Percentiles rank a stretch among this genome's conserved stretches.
phyloP scores from a whole-genome alignment of 2,797 vertebrate species.

The Lepus townsendii region DNA sequence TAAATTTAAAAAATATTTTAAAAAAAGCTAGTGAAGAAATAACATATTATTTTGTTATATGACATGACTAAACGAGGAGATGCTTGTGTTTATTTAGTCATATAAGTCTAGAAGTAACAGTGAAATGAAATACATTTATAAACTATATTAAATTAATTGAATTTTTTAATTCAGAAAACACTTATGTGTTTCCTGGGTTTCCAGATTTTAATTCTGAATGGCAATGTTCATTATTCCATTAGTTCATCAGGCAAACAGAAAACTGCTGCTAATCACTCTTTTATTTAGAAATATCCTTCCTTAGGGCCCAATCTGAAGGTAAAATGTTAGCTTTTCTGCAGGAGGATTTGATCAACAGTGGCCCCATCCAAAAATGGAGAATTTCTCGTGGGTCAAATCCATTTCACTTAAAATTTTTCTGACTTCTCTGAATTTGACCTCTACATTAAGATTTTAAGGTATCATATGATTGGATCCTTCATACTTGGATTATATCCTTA shows the following conservation, averaged over 20 bases:
- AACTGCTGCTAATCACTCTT: neutral
- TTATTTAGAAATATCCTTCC: slow-evolving; percentile 32
- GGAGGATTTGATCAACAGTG: slow-evolving; percentile 2
- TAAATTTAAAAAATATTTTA: neutral
- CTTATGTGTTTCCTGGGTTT: slow-evolving; percentile 29
- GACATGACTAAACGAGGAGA: neutral
- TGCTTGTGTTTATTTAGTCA: neutral
- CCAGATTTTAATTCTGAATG: neutral
- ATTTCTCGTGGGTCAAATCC: neutral
- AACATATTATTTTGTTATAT: neutral
- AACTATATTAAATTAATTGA: neutral
- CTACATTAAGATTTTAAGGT: slow-evolving; percentile 29
- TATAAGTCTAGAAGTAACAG: neutral
- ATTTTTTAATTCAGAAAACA: slow-evolving; percentile 23
- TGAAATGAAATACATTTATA: slow-evolving; percentile 42
- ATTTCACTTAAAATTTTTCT: slow-evolving; percentile 27
- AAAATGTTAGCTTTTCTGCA: slow-evolving; percentile 11
- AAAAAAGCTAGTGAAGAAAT: neutral
- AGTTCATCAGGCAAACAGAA: neutral
- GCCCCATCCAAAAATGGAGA: neutral
- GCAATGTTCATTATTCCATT: slow-evolving; percentile 39
- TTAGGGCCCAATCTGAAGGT: neutral
- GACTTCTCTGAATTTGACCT: slow-evolving; percentile 33
- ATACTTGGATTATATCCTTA: neutral
- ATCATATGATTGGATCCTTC: neutral